A percentile compares a stretch with the other conserved stretches of the same genome.
Evolutionary conservation across 2,888 invertebrate genomes (phyloP).

Genomic region (Dasysyrphus tricinctus): DNA sequence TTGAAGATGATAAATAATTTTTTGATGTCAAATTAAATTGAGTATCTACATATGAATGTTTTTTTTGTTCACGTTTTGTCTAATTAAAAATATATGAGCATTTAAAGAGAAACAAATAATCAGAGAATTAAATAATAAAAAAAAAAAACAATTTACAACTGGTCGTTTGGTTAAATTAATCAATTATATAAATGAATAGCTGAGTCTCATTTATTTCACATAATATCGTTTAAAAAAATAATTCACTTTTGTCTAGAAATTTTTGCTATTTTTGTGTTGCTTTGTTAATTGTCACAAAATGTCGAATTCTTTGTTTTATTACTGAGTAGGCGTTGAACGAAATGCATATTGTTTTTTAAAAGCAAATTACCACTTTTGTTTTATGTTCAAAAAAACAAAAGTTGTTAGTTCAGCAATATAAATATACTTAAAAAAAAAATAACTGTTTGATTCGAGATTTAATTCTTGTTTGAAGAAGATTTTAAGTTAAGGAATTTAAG

Average conservation of each 20-base stretch:
- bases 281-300: conserved; percentile 6
- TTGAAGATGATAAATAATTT: conserved; percentile 48
- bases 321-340: conserved; percentile 8
- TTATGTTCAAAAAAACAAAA: neutral
- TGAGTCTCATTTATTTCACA: conserved; percentile 13
- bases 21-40: conserved; percentile 54
- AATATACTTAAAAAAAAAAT: neutral
- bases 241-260: neutral
- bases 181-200: conserved; percentile 9
- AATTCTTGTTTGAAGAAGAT: neutral
- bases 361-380: conserved; percentile 3
- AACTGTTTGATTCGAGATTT: neutral
- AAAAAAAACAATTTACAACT: conserved; percentile 78
- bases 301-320: conserved; percentile 9
- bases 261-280: neutral
- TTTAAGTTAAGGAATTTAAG: neutral
- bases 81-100: conserved; percentile 28
- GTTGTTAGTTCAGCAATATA: conserved; percentile 11
- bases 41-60: conserved; percentile 51
- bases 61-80: conserved; percentile 25
- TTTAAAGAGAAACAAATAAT: conserved; percentile 29
- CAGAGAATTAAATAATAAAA: conserved; percentile 4
- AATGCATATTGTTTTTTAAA: neutral
- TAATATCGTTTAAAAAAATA: conserved; percentile 1
- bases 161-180: conserved; percentile 82